Conservation (phyloP, 2,113 vertebrate genomes). For the Peromyscus leucopus region DNA sequence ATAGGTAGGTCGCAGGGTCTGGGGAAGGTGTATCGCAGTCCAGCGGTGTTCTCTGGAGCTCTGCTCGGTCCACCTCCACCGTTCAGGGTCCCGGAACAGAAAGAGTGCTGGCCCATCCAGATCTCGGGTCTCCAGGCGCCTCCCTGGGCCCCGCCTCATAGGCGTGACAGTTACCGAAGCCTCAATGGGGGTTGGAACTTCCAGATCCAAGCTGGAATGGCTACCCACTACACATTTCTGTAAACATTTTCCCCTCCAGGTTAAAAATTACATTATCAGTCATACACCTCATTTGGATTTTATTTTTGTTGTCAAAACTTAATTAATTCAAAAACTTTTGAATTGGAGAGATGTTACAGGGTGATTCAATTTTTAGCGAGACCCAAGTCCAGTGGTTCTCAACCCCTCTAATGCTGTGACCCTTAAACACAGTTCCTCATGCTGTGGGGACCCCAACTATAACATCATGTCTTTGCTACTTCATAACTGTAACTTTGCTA, state of each 20-base stretch:
- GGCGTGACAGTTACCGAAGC: too few relatives aligned
- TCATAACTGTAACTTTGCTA: not conserved
- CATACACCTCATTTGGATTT: slow-evolving; percentile 33
- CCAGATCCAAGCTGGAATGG: too few relatives aligned
- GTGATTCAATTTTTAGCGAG: not conserved
- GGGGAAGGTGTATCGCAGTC: too few relatives aligned
- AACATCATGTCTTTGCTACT: not conserved
- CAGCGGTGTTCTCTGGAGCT: too few relatives aligned
- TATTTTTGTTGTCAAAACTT: slow-evolving; percentile 48
- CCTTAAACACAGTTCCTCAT: not conserved
- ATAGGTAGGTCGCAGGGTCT: too few relatives aligned
- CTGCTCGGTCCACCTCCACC: too few relatives aligned
- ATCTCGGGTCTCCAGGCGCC: too few relatives aligned
- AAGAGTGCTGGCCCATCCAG: too few relatives aligned
- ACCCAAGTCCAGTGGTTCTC: not conserved
- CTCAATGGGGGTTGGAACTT: too few relatives aligned
- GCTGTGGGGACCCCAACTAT: not conserved
- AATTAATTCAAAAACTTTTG: slow-evolving; percentile 39
- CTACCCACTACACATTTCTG: not conserved
- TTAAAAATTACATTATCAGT: slow-evolving; percentile 9
- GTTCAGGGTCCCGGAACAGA: too few relatives aligned
- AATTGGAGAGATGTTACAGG: not conserved
- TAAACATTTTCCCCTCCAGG: not conserved
- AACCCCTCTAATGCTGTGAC: not conserved
- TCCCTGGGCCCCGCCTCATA: too few relatives aligned